phyloP scores from a whole-genome alignment of 2,888 invertebrate species.

The Ceraclea dissimilis region DNA sequence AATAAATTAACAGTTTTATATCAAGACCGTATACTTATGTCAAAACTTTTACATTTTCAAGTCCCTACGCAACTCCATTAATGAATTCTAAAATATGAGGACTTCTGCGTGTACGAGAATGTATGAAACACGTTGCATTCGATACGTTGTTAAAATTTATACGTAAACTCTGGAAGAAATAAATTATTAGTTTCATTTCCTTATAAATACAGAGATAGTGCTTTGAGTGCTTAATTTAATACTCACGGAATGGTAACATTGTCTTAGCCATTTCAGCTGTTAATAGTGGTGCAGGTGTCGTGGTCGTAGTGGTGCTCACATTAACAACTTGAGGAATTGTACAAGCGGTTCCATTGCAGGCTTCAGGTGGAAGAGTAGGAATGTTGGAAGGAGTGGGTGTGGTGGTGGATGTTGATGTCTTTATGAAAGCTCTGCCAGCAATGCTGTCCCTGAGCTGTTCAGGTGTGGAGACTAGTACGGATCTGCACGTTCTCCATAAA shows the following conservation, averaged over 20 bases:
- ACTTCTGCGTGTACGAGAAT: no score
- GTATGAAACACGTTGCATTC: not conserved
- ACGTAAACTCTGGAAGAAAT: not conserved
- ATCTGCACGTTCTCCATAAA: conserved; percentile 58
- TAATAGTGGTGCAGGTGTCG: conserved; percentile 7
- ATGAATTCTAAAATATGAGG: not conserved
- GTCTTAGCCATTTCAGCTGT: conserved; percentile 16
- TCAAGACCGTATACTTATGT: not conserved
- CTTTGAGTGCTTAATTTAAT: not conserved
- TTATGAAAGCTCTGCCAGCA: conserved; percentile 11
- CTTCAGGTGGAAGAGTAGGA: conserved; percentile 1
- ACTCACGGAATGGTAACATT: conserved; percentile 22
- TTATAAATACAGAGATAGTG: not conserved
- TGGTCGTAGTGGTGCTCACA: not conserved
- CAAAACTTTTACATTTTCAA: conserved; percentile 1
- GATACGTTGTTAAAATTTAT: not conserved
- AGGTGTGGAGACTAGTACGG: conserved; percentile 35
- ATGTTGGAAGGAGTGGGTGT: conserved; percentile 9
- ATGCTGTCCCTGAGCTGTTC: conserved; percentile 16
- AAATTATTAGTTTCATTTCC: no score
- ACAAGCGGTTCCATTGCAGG: not conserved
- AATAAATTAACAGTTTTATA: not conserved
- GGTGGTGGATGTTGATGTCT: conserved; percentile 10
- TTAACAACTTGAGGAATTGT: not conserved
- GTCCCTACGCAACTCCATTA: not conserved